phyloP scores from a whole-genome alignment of 2,797 vertebrate genomes.

The Sardinella longiceps region DNA sequence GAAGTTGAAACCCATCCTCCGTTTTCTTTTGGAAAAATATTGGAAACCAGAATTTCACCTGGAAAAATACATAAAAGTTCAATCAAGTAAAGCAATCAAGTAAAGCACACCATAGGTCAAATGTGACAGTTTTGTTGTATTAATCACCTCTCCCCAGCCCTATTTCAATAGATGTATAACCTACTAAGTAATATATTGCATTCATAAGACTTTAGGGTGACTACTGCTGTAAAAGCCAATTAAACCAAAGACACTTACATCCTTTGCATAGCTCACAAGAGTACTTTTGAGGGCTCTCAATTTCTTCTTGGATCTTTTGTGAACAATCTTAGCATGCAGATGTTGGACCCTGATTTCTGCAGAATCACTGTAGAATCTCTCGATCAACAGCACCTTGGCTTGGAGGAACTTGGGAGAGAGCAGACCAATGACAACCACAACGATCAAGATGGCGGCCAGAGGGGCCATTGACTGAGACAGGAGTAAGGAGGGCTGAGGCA shows the following conservation, averaged over 20 bases:
- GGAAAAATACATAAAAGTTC: background rate
- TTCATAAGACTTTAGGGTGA: background rate
- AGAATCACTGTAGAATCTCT: constrained; percentile 70
- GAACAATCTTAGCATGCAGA: constrained; percentile 75
- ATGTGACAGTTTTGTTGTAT: constrained; percentile 30
- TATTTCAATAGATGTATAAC: background rate
- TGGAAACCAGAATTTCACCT: constrained; percentile 36
- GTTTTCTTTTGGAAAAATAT: constrained; percentile 11
- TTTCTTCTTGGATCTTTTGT: constrained; percentile 63
- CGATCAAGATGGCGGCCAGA: constrained; percentile 65
- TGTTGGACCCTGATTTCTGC: constrained; percentile 66
- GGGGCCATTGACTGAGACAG: constrained; percentile 66
- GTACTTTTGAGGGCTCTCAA: constrained; percentile 63
- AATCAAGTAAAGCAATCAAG: background rate
- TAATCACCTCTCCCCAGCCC: background rate
- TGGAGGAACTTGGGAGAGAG: constrained; percentile 72
- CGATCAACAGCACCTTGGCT: constrained; percentile 71
- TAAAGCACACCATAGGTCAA: background rate
- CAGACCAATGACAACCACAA: constrained; percentile 68
- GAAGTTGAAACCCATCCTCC: background rate
- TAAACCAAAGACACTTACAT: constrained; percentile 13
- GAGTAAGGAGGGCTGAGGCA: constrained; percentile 68
- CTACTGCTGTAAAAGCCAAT: background rate
- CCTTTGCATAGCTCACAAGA: constrained; percentile 46
- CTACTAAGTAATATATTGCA: background rate